Conservation (phyloP, 2,113 vertebrate genomes). For the Clinocottus analis region DNA sequence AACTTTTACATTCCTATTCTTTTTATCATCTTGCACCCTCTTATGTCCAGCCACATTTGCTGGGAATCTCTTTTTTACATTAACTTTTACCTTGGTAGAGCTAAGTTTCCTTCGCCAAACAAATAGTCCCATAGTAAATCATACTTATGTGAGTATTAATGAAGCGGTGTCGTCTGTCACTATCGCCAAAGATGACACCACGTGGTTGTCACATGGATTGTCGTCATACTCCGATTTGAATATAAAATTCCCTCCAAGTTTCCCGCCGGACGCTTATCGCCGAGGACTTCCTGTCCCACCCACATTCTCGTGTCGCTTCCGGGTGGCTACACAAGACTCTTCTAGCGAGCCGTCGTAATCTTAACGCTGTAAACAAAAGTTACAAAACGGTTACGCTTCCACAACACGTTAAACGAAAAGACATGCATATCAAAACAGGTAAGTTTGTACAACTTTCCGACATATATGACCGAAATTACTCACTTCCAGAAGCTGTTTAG, state of each 20-base stretch:
- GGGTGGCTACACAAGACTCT: conserved; percentile 66
- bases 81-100: background rate
- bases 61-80: no score
- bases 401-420: conserved; percentile 49
- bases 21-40: no score
- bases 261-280: conserved; percentile 74
- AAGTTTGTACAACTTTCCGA: conserved; percentile 17
- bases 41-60: no score
- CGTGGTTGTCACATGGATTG: conserved; percentile 14
- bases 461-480: fast-evolving
- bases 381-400: conserved; percentile 63
- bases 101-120: background rate
- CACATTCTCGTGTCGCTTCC: conserved; percentile 77
- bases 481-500: background rate
- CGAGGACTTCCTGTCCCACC: conserved; percentile 72
- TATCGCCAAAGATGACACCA: background rate
- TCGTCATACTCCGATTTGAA: background rate
- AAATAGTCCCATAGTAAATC: background rate
- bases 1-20: no score
- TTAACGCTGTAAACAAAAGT: conserved; percentile 74
- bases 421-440: conserved; percentile 87
- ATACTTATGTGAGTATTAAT: no score
- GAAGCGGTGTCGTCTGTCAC: background rate
- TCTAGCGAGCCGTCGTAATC: conserved; percentile 49
- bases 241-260: conserved; percentile 51